Conservation (phyloP, 2,113 vertebrate species). For the Heliornis fulica region DNA sequence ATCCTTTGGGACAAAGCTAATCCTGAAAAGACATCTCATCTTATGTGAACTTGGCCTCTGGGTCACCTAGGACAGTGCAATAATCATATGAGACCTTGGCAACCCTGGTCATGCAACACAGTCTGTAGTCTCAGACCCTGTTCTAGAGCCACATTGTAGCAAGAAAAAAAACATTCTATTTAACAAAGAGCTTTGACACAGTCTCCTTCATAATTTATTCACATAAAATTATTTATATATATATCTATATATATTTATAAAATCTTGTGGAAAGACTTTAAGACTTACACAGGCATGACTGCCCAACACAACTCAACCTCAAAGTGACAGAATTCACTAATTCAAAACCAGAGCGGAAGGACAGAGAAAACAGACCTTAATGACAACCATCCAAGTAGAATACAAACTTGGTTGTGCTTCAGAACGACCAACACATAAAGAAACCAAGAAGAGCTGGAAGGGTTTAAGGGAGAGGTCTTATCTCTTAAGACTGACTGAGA, state of each 20-base stretch:
- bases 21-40: slow-evolving; percentile 98
- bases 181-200: not conserved
- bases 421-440: not conserved
- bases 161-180: not conserved
- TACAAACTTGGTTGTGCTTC: not conserved
- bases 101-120: not conserved
- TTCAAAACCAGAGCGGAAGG: not conserved
- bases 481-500: not conserved
- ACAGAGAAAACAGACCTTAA: not conserved
- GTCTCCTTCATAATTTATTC: not conserved
- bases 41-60: slow-evolving; percentile 95
- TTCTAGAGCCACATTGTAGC: not conserved
- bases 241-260: not conserved
- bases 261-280: not conserved
- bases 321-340: not conserved
- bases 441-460: not conserved
- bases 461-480: not conserved
- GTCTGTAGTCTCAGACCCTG: not conserved
- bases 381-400: not conserved
- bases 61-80: slow-evolving; percentile 84
- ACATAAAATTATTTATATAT: not conserved
- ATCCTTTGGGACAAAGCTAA: slow-evolving; percentile 98
- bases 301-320: not conserved
- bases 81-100: not conserved
- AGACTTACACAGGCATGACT: not conserved